Conservation (phyloP, 2,797 vertebrate genomes). For the Synaphobranchus kaupii region DNA sequence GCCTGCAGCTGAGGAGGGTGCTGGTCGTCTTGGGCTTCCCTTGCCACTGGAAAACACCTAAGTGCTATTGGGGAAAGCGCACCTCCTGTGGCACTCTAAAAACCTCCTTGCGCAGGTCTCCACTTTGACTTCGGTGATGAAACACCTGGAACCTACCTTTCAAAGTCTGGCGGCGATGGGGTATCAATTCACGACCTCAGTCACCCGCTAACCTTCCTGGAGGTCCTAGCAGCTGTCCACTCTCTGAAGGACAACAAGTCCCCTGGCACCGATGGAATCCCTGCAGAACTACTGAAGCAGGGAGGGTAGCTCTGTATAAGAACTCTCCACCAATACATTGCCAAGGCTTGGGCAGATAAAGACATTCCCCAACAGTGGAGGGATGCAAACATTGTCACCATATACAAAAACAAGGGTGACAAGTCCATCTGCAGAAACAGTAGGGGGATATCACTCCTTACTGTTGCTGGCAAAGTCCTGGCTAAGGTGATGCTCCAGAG, state of each 20-base stretch:
- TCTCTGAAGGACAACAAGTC: background rate
- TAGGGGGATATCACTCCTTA: constrained; percentile 1
- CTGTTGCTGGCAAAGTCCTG: constrained; percentile 12
- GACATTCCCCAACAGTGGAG: background rate
- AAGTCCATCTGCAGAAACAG: constrained; percentile 7
- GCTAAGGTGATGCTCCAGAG: constrained; percentile 27
- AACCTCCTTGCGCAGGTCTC: no score
- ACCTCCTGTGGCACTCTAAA: no score
- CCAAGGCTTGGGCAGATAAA: background rate
- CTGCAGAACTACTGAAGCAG: background rate
- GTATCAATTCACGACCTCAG: constrained; percentile 11
- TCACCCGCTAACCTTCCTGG: background rate
- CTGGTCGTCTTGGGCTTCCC: no score
- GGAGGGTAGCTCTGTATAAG: background rate
- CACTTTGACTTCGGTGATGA: background rate
- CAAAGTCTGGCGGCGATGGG: no score
- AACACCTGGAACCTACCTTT: background rate
- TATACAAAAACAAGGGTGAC: background rate
- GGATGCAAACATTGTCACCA: constrained; percentile 5
- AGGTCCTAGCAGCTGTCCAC: background rate
- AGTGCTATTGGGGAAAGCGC: no score
- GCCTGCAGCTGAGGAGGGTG: no score
- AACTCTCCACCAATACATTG: background rate
- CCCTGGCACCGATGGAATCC: background rate
- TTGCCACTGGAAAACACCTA: no score